Evolutionary conservation across 2,888 invertebrate species (phyloP), one percentile per base, ranked within the genome.

Genomic region (Calephelis perditalis): DNA sequence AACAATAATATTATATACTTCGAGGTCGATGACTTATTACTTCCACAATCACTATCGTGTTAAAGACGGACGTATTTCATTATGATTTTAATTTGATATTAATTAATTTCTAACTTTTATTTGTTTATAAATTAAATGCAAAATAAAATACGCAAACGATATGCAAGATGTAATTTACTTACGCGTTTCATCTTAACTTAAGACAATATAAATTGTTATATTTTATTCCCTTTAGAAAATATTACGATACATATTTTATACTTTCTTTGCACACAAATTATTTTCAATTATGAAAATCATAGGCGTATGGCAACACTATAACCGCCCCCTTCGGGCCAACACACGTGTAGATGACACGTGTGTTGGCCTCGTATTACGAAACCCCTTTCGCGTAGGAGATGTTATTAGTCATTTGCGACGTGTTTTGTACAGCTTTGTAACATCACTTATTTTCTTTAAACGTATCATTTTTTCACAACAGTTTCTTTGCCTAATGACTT

Each of bases 401-500:
- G 40, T 40, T 40, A 40, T 40, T 40, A 40, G 40, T 40, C 40
- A 12, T 15, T 49, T 49, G 47, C 15, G 47, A 15, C 47, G 47
- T 15, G 12, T 52, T 45, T 57, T 45, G 26, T 56, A 56, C 35
- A 57, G 15, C 11, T 45, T 15, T 36, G 44, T 35, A 35, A 35
- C 9, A 54, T 55, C 12, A 36, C 37, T 11, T 11, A 49, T 55
- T 47, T 63, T 64, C 40, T 52, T 63, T 59, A 63, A 59, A 63
- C 59, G 56, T 76, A 46, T 58, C 65, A 85, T 74, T 85, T 84
- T 71, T 86, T 87, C 60, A 74, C 74, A 56, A 76, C 75, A 66
- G 84, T 77, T 71, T 89, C 88, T 78, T 87, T 88, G 12, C 86
- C 86, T 63, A 86, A 66, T 11, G 88, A 86, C 70, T 91, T 91